These are phyloP conservation scores for Potorous gilbertii DNA, from an alignment of 2,797 vertebrate genomes.

Conservation along the genomic window DNA sequence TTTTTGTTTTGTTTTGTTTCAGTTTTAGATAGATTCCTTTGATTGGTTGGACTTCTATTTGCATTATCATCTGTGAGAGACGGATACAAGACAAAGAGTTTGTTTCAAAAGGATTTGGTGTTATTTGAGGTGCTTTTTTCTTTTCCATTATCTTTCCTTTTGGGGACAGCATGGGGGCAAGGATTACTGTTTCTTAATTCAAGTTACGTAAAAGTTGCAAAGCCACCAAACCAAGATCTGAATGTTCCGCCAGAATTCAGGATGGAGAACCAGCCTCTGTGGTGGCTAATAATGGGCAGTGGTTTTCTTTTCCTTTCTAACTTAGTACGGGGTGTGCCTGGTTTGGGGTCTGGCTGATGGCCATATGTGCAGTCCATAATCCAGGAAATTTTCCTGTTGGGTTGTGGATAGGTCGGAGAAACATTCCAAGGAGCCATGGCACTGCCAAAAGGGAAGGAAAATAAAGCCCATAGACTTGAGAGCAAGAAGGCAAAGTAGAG, in stretches of 20 bases:
- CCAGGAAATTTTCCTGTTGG: slow-evolving; percentile 48
- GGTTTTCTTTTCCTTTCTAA: slow-evolving; percentile 63
- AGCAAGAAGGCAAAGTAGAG: no score
- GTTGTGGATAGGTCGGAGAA: slow-evolving; percentile 1
- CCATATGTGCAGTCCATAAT: slow-evolving; percentile 36
- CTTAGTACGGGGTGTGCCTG: slow-evolving; percentile 62
- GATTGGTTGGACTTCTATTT: neutral
- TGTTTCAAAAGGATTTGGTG: neutral
- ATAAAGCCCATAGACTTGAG: neutral
- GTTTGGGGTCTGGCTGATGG: slow-evolving; percentile 53
- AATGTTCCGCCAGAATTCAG: slow-evolving; percentile 52
- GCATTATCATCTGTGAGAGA: neutral
- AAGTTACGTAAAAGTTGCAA: slow-evolving; percentile 61
- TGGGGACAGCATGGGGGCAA: neutral
- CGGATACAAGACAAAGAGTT: slow-evolving; percentile 24
- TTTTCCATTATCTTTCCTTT: neutral
- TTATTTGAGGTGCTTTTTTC: neutral
- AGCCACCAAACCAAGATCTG: slow-evolving; percentile 50
- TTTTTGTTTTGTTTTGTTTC: slow-evolving; percentile 13
- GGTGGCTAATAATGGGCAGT: slow-evolving; percentile 68
- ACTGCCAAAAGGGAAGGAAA: slow-evolving; percentile 7
- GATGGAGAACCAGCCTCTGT: slow-evolving; percentile 14
- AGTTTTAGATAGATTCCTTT: neutral
- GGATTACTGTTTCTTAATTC: slow-evolving; percentile 37
- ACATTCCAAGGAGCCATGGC: neutral